Evolutionary conservation across 2,888 invertebrate species (phyloP).

Genomic region (Corythucha ciliata): DNA sequence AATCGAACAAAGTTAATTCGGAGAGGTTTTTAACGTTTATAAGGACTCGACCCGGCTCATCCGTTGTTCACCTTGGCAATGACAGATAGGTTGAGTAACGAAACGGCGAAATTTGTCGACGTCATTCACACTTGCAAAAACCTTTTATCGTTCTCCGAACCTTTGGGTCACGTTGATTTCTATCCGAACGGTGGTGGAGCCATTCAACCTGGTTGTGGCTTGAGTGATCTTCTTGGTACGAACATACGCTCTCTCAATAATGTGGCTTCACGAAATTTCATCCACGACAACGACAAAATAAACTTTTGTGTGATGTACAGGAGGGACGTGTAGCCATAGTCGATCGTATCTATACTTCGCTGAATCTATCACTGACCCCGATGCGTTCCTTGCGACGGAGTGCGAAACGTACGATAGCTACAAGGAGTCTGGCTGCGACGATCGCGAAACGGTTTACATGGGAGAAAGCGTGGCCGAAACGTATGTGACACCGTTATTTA

Average conservation of each 20-base stretch:
- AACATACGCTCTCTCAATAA: too few relatives aligned
- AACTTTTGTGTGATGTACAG: too few relatives aligned
- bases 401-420: constrained; percentile 10
- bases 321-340: too few relatives aligned
- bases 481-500: too few relatives aligned
- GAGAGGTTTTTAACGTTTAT: too few relatives aligned
- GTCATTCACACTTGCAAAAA: constrained; percentile 48
- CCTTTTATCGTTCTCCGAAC: constrained; percentile 43
- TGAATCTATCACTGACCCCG: constrained; percentile 54
- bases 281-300: too few relatives aligned
- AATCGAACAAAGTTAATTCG: too few relatives aligned
- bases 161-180: constrained; percentile 47
- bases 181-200: constrained; percentile 47
- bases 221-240: too few relatives aligned
- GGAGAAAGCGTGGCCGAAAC: constrained; percentile 20
- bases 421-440: too few relatives aligned
- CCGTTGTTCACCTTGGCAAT: constrained; percentile 60
- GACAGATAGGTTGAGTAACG: constrained; percentile 52
- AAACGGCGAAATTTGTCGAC: constrained; percentile 63
- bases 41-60: constrained; percentile 72
- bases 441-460: too few relatives aligned
- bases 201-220: constrained; percentile 44
- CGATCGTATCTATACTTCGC: too few relatives aligned
- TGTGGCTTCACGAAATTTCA: constrained; percentile 30
- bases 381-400: constrained; percentile 56